phyloP scores from a whole-genome alignment of 1,140 invertebrate species.

The Drosophila pandora region DNA sequence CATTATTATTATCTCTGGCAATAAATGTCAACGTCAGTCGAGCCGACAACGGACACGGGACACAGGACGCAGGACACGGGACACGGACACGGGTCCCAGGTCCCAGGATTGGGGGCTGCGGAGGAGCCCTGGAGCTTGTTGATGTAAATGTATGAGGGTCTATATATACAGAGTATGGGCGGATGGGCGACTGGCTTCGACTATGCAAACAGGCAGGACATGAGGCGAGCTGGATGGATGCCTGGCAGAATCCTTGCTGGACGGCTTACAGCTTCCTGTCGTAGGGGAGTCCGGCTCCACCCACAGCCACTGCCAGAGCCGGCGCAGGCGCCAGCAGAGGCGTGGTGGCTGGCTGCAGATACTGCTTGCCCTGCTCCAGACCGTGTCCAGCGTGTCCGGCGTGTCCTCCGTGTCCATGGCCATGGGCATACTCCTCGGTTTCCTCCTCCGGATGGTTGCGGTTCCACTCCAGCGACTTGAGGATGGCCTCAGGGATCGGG shows the following conservation, averaged over 20 bases:
- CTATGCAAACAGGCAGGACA: conserved; percentile 54
- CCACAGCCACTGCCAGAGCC: conserved; percentile 13
- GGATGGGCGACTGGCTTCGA: conserved; percentile 24
- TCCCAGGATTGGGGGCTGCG: conserved; percentile 21
- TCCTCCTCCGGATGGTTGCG: conserved; percentile 83
- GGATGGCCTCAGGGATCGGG: conserved; percentile 79
- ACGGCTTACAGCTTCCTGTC: conserved; percentile 66
- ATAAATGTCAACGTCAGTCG: conserved; percentile 81
- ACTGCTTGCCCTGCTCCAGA: conserved; percentile 51
- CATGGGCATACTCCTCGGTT: conserved; percentile 37
- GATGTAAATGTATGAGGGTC: conserved; percentile 43
- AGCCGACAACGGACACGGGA: conserved; percentile 68
- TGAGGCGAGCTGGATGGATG: conserved; percentile 40
- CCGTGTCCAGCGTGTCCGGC: conserved; percentile 17
- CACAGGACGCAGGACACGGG: conserved; percentile 40
- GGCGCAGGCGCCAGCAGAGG: conserved; percentile 32
- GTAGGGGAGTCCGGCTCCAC: conserved; percentile 57
- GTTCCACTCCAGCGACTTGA: conserved; percentile 84
- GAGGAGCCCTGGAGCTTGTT: conserved; percentile 36
- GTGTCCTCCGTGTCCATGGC: conserved; percentile 34
- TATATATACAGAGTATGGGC: conserved; percentile 42
- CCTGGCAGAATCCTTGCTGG: conserved; percentile 14
- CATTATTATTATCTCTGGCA: conserved; percentile 82
- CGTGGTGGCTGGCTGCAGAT: conserved; percentile 44
- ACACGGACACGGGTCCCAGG: conserved; percentile 12